Conservation (phyloP, 2,888 invertebrate species). For the Oscheius sp. region DNA sequence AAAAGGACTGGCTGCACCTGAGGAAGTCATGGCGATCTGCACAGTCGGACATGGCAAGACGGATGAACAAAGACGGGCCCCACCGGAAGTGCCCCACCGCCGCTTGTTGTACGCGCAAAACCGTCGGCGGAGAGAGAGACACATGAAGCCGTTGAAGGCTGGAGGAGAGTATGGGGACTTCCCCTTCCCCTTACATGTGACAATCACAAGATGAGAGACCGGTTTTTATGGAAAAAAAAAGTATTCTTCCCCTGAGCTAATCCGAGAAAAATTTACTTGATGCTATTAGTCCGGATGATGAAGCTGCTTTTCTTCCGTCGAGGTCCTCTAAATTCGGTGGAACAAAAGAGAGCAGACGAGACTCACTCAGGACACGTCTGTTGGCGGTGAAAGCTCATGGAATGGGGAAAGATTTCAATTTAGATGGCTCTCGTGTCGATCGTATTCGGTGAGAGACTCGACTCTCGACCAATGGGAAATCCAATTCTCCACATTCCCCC, state of each 20-base stretch:
- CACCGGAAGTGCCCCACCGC: slow-evolving; percentile 31
- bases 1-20: neutral
- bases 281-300: slow-evolving; percentile 15
- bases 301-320: slow-evolving; percentile 18
- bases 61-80: slow-evolving; percentile 40
- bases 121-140: neutral
- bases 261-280: slow-evolving; percentile 9
- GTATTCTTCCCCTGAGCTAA: neutral
- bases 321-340: neutral
- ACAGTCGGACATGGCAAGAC: slow-evolving; percentile 34
- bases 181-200: neutral
- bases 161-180: neutral
- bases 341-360: neutral
- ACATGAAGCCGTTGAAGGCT: neutral
- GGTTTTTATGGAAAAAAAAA: neutral
- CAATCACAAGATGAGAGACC: neutral
- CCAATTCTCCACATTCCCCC: neutral
- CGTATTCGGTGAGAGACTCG: slow-evolving; percentile 16
- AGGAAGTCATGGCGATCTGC: slow-evolving; percentile 14
- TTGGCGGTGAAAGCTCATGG: slow-evolving; percentile 20
- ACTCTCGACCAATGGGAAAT: neutral
- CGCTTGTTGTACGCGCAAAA: slow-evolving; percentile 12
- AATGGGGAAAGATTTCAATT: slow-evolving; percentile 16
- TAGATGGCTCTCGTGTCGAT: slow-evolving; percentile 19
- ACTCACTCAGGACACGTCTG: slow-evolving; percentile 24